These are phyloP conservation scores for Andrena bucephala DNA, from an alignment of 2,888 invertebrate species.

Conservation along the genomic window DNA sequence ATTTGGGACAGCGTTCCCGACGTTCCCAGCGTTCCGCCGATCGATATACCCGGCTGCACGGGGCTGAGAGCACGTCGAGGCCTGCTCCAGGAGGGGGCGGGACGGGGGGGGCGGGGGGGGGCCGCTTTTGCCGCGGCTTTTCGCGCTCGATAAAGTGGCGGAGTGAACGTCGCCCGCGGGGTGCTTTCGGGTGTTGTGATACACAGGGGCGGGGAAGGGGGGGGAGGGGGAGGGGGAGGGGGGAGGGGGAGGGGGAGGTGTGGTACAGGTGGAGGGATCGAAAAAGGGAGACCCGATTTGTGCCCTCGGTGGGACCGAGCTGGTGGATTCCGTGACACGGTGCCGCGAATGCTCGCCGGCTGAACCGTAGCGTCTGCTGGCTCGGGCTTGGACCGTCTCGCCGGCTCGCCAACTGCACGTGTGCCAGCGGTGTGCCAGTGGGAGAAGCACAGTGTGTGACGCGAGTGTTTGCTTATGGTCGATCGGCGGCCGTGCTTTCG, in stretches of 20 bases:
- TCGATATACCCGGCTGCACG: constrained; percentile 58
- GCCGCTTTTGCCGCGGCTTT: constrained; percentile 2
- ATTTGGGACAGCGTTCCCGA: constrained; percentile 45
- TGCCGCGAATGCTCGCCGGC: background rate
- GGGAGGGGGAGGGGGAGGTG: background rate
- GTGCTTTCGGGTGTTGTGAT: background rate
- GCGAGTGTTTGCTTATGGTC: constrained; percentile 47
- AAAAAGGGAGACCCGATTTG: background rate
- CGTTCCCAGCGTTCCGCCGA: constrained; percentile 20
- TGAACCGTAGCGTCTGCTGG: background rate
- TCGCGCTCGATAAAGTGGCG: constrained; percentile 27
- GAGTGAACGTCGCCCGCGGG: background rate
- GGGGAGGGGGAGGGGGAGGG: background rate
- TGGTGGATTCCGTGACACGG: background rate
- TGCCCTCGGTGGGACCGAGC: too few species aligned
- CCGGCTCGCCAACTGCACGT: constrained; percentile 33
- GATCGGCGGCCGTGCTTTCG: constrained; percentile 35
- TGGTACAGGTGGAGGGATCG: background rate
- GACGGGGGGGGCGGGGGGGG: too few species aligned
- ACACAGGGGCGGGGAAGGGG: background rate
- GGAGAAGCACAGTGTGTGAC: constrained; percentile 17
- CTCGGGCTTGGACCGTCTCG: background rate
- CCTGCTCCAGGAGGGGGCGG: background rate
- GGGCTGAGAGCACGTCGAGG: background rate
- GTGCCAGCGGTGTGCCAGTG: constrained; percentile 19